Percentiles rank a stretch among this genome's conserved stretches.
These are phyloP conservation scores for Oncorhynchus gorbuscha DNA, from an alignment of 2,113 vertebrate genomes.

Conservation along the genomic window DNA sequence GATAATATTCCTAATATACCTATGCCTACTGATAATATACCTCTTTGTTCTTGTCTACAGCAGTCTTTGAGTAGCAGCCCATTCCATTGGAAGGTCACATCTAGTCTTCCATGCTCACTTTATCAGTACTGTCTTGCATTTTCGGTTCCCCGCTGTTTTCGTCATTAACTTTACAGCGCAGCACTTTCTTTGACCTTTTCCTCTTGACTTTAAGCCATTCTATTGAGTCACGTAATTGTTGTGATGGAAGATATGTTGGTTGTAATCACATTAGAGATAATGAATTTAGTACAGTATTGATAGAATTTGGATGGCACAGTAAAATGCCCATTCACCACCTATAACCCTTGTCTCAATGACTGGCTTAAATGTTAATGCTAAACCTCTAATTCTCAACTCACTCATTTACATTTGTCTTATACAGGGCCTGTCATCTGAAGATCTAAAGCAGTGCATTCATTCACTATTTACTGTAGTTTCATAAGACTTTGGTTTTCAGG, in stretches of 20 bases:
- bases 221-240: not conserved
- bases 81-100: slow-evolving; percentile 35
- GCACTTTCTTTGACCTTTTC: slow-evolving; percentile 22
- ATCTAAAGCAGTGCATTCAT: slow-evolving; percentile 30
- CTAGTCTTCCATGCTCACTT: slow-evolving; percentile 7
- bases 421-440: slow-evolving; percentile 42
- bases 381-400: slow-evolving; percentile 30
- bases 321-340: not conserved
- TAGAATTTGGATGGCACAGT: not conserved
- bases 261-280: not conserved
- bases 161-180: slow-evolving; percentile 23
- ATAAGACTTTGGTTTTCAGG: not conserved
- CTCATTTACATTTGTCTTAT: slow-evolving; percentile 33
- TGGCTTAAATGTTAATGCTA: slow-evolving; percentile 12
- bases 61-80: slow-evolving; percentile 29
- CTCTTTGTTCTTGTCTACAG: slow-evolving; percentile 61
- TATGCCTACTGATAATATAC: slow-evolving; percentile 33
- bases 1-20: slow-evolving; percentile 61
- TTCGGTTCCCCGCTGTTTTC: slow-evolving; percentile 4
- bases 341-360: slow-evolving; percentile 1
- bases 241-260: not conserved
- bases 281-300: not conserved
- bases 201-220: slow-evolving; percentile 19
- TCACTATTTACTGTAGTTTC: not conserved
- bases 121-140: slow-evolving; percentile 16